These are phyloP conservation scores for Euplexia lucipara DNA, from an alignment of 2,888 invertebrate genomes.

Conservation along the genomic window DNA sequence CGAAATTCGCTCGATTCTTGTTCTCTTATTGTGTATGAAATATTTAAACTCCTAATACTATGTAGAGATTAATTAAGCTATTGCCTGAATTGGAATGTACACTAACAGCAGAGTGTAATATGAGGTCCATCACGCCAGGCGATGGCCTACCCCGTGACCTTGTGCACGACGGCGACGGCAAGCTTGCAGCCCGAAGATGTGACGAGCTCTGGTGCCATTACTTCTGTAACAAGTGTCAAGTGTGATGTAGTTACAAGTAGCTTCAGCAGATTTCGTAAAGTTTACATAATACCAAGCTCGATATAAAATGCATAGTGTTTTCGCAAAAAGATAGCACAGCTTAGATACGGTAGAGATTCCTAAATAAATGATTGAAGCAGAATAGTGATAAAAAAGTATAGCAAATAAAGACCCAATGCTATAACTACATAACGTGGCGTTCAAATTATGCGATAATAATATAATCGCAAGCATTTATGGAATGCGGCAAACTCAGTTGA, in stretches of 20 bases:
- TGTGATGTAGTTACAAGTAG: constrained; percentile 7
- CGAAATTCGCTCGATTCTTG: constrained; percentile 31
- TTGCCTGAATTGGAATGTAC: constrained; percentile 72
- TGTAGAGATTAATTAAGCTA: constrained; percentile 35
- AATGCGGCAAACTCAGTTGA: no score
- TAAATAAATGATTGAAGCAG: no score
- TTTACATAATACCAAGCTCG: neutral
- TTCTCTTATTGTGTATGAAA: constrained; percentile 46
- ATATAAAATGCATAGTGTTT: no score
- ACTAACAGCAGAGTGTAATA: constrained; percentile 65
- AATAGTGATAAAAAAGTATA: no score
- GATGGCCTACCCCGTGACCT: constrained; percentile 29
- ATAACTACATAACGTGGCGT: no score
- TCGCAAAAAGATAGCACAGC: no score
- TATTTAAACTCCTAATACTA: constrained; percentile 55
- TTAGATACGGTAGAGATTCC: no score
- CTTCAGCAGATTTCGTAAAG: neutral
- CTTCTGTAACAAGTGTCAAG: constrained; percentile 63
- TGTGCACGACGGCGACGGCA: constrained; percentile 63
- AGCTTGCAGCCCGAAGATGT: constrained; percentile 55
- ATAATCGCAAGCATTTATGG: no score
- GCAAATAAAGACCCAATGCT: no score
- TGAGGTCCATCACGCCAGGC: constrained; percentile 35
- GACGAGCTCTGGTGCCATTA: constrained; percentile 41
- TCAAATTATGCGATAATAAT: no score